Evolutionary conservation across 2,888 invertebrate species (phyloP).

Genomic region (Blastobasis adustella): DNA sequence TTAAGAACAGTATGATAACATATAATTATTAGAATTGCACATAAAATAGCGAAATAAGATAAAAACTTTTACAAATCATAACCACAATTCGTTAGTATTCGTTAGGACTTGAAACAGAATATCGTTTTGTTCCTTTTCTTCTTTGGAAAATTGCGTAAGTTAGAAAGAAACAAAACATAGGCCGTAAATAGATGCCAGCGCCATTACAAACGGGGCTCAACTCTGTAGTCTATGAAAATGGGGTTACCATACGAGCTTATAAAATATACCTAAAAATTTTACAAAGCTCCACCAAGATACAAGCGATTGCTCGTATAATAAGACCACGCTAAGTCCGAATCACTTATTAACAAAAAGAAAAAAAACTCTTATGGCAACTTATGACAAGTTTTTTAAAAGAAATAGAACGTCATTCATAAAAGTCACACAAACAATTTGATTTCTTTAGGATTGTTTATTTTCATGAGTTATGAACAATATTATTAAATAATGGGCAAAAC

Average conservation of each 20-base stretch:
- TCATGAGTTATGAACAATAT: too few relatives aligned
- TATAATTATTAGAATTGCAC: slow-evolving; percentile 44
- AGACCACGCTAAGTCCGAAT: too few relatives aligned
- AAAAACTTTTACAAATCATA: slow-evolving; percentile 48
- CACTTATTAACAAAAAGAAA: too few relatives aligned
- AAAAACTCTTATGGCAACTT: too few relatives aligned
- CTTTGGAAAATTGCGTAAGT: slow-evolving; percentile 13
- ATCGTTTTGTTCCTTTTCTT: slow-evolving; percentile 29
- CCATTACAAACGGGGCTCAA: slow-evolving; percentile 44
- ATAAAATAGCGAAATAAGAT: slow-evolving; percentile 43
- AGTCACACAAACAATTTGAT: too few relatives aligned
- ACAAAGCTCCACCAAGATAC: too few relatives aligned
- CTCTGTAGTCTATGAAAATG: slow-evolving; percentile 32
- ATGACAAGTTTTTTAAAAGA: too few relatives aligned
- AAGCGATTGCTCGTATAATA: too few relatives aligned
- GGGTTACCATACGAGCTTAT: slow-evolving; percentile 21
- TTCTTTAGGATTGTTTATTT: too few relatives aligned
- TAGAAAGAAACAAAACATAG: slow-evolving; percentile 37
- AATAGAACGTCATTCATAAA: too few relatives aligned
- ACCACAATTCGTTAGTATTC: slow-evolving; percentile 69
- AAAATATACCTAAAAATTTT: too few relatives aligned
- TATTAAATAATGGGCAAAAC: too few relatives aligned
- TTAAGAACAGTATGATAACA: slow-evolving; percentile 24
- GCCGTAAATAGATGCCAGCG: slow-evolving; percentile 47
- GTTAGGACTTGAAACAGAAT: slow-evolving; percentile 58